These are phyloP conservation scores for Antitype chi DNA, from an alignment of 2,888 invertebrate species.

Conservation along the genomic window DNA sequence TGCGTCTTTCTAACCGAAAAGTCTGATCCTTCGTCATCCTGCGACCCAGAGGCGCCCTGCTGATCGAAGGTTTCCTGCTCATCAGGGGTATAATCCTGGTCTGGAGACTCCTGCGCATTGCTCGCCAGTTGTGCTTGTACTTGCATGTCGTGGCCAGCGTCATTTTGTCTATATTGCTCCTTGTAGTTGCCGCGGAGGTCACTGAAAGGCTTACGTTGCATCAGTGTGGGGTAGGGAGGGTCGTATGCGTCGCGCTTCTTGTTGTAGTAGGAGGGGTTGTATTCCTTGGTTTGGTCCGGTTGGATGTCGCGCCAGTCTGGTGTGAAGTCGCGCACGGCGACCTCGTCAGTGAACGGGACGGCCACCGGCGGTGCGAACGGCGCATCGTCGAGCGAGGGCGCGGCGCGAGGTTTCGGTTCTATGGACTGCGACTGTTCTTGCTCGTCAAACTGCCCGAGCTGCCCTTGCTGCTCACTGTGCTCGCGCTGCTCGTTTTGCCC, in stretches of 20 bases:
- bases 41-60: neutral
- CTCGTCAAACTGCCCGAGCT: neutral
- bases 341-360: neutral
- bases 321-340: neutral
- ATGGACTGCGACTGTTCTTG: neutral
- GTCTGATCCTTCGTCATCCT: slow-evolving; percentile 15
- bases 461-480: neutral
- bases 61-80: slow-evolving; percentile 22
- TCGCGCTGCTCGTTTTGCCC: neutral
- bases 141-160: neutral
- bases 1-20: slow-evolving; percentile 2
- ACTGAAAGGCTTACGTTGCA: slow-evolving; percentile 1
- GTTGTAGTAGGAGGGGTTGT: slow-evolving; percentile 9
- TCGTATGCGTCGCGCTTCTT: neutral
- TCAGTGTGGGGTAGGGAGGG: neutral
- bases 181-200: slow-evolving; percentile 4
- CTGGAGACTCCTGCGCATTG: neutral
- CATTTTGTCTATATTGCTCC: neutral
- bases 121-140: neutral
- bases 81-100: slow-evolving; percentile 16
- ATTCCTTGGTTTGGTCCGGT: neutral
- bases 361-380: neutral
- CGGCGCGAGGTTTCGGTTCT: neutral
- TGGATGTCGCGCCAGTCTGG: neutral
- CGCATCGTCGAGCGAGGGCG: neutral